Base-by-base conservation (phyloP, 2,888 invertebrate species). In the Phortica okadai region DNA sequence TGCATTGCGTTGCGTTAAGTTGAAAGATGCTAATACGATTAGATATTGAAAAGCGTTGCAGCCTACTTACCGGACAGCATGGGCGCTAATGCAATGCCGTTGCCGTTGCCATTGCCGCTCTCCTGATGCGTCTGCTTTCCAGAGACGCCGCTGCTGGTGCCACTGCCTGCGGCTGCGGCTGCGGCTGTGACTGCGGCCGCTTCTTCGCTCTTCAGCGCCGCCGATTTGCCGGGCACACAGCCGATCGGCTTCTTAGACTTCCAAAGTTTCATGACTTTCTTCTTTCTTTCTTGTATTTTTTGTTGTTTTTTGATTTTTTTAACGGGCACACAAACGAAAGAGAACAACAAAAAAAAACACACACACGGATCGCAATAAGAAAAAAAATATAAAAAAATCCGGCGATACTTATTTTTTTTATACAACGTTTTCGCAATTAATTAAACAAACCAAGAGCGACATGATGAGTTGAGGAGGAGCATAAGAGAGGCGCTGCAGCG, bases 251-350 rank as follows among this genome's bases (percentile, higher is more conserved):
- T 92, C 80, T 91, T 92, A 3, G 92, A 89, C 83, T 92, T 92
- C 91, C 91, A 92, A 86, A 92, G 83, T 85, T 92, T 92, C 92
- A 92, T 92, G 81, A 81, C 83, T n/a, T n/a, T n/a, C n/a, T n/a
- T n/a, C 21, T 75, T 75, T 70, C 50, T 44, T 69, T 59, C 41
- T 66, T 74, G 44, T 44, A 56, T 70, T 62, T 42, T 11, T 69
- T n/a, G n/a, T n/a, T n/a, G n/a, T n/a, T n/a, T 76, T 16, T 25
- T 56, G 33, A 72, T 67, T 5, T 33, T 5, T 33, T 45, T 50
- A 14, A 6, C 14, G 16, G n/a, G n/a, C 56, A 56, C 16, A 14
- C n/a, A 56, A 56, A 6, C 7, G 16, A n/a, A 56, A 6, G 56
- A 56, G 11, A n/a, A 50, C 50, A 11, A 10, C 11, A 11, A 56